Base-by-base conservation (phyloP, 92 coral and sea anemone genomes). In the Zoanthus gigantus region DNA sequence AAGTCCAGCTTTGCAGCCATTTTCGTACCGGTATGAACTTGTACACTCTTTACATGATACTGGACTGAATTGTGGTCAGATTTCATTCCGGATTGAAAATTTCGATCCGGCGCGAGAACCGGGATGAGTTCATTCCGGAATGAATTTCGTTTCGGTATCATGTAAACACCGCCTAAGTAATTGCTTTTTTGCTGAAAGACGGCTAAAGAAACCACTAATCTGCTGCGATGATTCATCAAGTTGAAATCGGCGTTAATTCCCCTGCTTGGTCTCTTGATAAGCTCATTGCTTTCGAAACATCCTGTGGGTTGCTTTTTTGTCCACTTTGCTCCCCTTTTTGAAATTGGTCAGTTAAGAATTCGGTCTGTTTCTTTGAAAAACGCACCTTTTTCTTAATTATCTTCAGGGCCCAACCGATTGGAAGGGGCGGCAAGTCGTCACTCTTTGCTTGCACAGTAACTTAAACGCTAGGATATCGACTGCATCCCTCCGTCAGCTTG, bases 121-220 rank as follows among this genome's bases (percentile, higher is more conserved):
- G n/a, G n/a, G n/a, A n/a, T n/a, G n/a, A n/a, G n/a, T n/a, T n/a
- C n/a, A n/a, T n/a, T n/a, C n/a, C n/a, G n/a, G n/a, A n/a, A n/a
- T n/a, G n/a, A n/a, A n/a, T n/a, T n/a, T n/a, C n/a, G n/a, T n/a
- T n/a, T n/a, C n/a, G n/a, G n/a, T n/a, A n/a, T n/a, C n/a, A n/a
- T n/a, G n/a, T n/a, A n/a, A n/a, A n/a, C n/a, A n/a, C n/a, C n/a
- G n/a, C n/a, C n/a, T n/a, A n/a, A n/a, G n/a, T 34, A 89, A 65
- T 37, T 83, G 92, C 63, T 88, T 80, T 76, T 88, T 81, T 68
- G 92, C 92, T 45, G 89, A 68, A 29, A 89, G 89, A n/a, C 86
- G 85, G 23, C 80, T 18, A 68, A 89, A 84, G 63, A 89, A 84
- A 7, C 89, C 76, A 34, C 53, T 69, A 4, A 90, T 79, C 82